Conservation (phyloP, 2,113 vertebrate genomes). For the Poeciliopsis prolifica region DNA sequence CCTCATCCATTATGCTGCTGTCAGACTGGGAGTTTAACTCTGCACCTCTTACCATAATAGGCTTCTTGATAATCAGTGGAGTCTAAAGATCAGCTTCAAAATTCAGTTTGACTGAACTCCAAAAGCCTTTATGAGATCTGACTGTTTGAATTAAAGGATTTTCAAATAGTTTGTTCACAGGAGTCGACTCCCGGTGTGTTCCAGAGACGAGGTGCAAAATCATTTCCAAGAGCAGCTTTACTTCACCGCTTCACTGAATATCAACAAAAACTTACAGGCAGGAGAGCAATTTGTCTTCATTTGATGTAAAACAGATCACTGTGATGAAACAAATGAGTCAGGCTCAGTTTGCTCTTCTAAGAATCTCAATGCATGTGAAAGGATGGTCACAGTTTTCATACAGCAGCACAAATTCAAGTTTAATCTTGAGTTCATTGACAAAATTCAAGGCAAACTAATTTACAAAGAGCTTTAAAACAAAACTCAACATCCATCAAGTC, state of each 20-base stretch:
- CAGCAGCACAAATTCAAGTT: no score
- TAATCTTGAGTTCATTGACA: no score
- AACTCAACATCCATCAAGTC: no score
- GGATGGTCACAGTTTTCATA: neutral
- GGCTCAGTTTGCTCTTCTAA: neutral
- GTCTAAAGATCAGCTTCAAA: neutral
- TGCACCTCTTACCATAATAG: constrained; percentile 10
- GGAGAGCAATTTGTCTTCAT: neutral
- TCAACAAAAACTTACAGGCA: neutral
- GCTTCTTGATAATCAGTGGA: neutral
- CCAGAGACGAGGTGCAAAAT: neutral
- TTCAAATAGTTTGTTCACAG: neutral
- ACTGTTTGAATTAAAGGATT: constrained; percentile 1
- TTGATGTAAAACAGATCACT: neutral
- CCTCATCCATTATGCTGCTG: constrained; percentile 19
- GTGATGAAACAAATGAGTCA: neutral
- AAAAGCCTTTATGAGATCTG: neutral
- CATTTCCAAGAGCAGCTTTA: neutral
- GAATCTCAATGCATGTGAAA: neutral
- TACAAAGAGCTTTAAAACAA: no score
- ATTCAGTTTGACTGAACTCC: neutral
- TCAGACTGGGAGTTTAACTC: constrained; percentile 19
- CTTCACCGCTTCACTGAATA: neutral
- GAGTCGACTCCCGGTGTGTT: neutral
- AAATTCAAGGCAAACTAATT: no score